Percentiles rank a stretch among this genome's conserved stretches.
phyloP scores from a whole-genome alignment of 1,140 invertebrate genomes.

The Aradophagus sp. region DNA sequence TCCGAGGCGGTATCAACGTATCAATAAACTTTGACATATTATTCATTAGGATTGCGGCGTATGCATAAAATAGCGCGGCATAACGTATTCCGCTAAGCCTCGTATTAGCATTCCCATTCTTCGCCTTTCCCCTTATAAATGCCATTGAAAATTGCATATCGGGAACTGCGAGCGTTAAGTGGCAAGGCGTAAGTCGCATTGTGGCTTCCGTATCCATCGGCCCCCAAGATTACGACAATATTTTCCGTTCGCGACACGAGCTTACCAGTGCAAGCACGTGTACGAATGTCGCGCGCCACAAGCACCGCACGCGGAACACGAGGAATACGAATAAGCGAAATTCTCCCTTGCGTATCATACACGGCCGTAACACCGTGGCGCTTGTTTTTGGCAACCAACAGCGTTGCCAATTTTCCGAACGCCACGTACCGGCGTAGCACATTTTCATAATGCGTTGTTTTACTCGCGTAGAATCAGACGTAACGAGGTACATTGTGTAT shows the following conservation, averaged over 20 bases:
- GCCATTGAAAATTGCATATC: slow-evolving; percentile 29
- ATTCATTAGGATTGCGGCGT: slow-evolving; percentile 15
- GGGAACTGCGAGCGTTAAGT: slow-evolving; percentile 19
- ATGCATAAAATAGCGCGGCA: slow-evolving; percentile 17
- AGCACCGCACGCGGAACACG: slow-evolving; percentile 14
- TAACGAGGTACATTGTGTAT: no score
- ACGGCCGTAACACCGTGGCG: slow-evolving; percentile 15
- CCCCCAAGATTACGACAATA: slow-evolving; percentile 32
- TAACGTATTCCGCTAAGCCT: slow-evolving; percentile 20
- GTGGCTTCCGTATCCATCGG: slow-evolving; percentile 8
- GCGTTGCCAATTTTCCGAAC: slow-evolving; percentile 16
- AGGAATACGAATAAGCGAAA: slow-evolving; percentile 25
- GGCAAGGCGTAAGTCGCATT: slow-evolving; percentile 11
- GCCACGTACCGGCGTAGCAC: neutral
- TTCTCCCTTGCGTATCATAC: slow-evolving; percentile 3
- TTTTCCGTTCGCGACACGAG: slow-evolving; percentile 27
- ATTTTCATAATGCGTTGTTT: neutral
- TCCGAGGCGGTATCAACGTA: slow-evolving; percentile 1
- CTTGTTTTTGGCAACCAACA: slow-evolving; percentile 18
- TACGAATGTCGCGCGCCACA: slow-evolving; percentile 17
- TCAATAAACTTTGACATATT: slow-evolving; percentile 15
- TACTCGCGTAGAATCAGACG: no score
- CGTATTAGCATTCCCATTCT: slow-evolving; percentile 22
- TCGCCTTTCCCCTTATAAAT: slow-evolving; percentile 7
- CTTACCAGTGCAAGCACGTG: slow-evolving; percentile 41